These are phyloP conservation scores for Epirrhoe alternata DNA, from an alignment of 2,888 invertebrate genomes.

Conservation along the genomic window DNA sequence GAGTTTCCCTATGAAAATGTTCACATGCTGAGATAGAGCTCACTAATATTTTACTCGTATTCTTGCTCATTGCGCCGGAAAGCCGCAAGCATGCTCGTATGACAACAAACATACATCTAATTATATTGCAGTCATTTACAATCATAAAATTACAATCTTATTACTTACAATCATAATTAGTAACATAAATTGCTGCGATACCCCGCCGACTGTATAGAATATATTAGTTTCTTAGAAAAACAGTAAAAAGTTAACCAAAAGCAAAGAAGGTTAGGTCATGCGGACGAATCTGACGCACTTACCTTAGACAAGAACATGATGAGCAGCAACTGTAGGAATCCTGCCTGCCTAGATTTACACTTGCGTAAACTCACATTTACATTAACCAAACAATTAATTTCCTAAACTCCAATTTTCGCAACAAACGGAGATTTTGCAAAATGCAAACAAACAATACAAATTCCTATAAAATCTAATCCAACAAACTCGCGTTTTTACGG, in stretches of 20 bases:
- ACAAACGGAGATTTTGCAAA: not conserved
- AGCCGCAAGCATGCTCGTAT: too few species aligned
- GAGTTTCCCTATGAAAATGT: too few species aligned
- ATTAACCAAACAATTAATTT: not conserved
- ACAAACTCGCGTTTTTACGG: too few species aligned
- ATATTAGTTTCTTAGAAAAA: not conserved
- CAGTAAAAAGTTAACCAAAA: conserved; percentile 10
- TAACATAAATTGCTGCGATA: not conserved
- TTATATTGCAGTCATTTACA: too few species aligned
- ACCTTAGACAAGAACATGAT: conserved; percentile 31
- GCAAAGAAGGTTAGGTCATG: conserved; percentile 26
- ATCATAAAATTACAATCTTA: too few species aligned
- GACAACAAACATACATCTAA: too few species aligned
- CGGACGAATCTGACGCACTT: not conserved
- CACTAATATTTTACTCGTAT: too few species aligned
- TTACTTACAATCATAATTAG: too few species aligned
- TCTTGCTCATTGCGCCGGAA: too few species aligned
- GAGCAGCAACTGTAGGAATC: not conserved
- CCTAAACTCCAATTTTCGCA: not conserved
- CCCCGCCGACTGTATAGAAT: not conserved
- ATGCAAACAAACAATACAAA: not conserved
- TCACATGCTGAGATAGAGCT: too few species aligned
- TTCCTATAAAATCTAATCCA: too few species aligned
- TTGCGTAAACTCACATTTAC: not conserved
- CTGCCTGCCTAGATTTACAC: not conserved